Percentiles rank a stretch among this genome's conserved stretches.
Evolutionary conservation across 2,888 invertebrate genomes (phyloP).

Genomic region (Microctonus brassicae): DNA sequence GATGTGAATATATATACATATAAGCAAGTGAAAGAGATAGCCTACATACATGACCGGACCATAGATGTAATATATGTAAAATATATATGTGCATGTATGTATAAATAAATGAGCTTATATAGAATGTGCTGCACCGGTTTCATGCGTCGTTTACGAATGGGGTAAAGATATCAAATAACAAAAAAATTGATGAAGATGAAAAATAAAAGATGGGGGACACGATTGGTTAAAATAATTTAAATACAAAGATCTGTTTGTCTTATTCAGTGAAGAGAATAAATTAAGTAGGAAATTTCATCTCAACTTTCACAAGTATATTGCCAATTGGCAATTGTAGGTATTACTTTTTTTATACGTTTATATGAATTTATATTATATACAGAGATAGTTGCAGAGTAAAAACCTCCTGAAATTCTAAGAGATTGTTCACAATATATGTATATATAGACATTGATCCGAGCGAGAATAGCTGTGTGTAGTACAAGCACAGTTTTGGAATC

Average conservation of each 20-base stretch:
- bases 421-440: slow-evolving; percentile 18
- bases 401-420: slow-evolving; percentile 3
- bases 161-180: slow-evolving; percentile 37
- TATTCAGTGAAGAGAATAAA: too few species aligned
- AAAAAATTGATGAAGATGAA: slow-evolving; percentile 23
- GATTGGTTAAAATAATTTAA: slow-evolving; percentile 5
- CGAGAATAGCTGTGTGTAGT: neutral
- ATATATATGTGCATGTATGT: neutral
- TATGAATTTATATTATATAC: too few species aligned
- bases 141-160: slow-evolving; percentile 17
- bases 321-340: too few species aligned
- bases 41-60: slow-evolving; percentile 28
- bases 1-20: slow-evolving; percentile 9
- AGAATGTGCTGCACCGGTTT: neutral
- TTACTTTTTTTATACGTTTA: too few species aligned
- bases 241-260: slow-evolving; percentile 53
- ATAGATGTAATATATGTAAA: slow-evolving; percentile 9
- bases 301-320: too few species aligned
- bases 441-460: neutral
- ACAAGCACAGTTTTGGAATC: slow-evolving; percentile 6
- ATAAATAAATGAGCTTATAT: neutral
- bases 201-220: slow-evolving; percentile 19
- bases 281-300: too few species aligned
- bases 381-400: too few species aligned
- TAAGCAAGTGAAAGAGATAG: slow-evolving; percentile 29